phyloP scores from a whole-genome alignment of 1,140 invertebrate species.

The Cyclina sinensis region DNA sequence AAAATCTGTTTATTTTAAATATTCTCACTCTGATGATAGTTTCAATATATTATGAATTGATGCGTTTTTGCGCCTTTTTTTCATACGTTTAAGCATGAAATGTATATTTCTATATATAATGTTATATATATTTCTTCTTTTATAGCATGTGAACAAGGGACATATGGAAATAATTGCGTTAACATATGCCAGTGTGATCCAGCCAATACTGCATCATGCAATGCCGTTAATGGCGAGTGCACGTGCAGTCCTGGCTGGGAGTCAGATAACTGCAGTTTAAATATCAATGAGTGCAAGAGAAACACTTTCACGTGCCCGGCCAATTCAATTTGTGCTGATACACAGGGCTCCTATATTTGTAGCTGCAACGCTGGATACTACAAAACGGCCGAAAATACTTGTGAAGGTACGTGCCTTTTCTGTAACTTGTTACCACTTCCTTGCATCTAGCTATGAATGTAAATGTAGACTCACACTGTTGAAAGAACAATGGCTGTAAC shows the following conservation, averaged over 20 bases:
- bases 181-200: background rate
- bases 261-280: background rate
- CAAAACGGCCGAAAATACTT: conserved; percentile 20
- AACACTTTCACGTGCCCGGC: background rate
- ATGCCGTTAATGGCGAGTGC: conserved; percentile 10
- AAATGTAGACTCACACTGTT: too few species aligned
- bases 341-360: conserved; percentile 37
- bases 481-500: too few species aligned
- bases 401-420: too few species aligned
- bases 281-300: conserved; percentile 46
- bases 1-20: background rate
- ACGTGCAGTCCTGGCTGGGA: conserved; percentile 26
- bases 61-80: background rate
- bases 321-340: conserved; percentile 7
- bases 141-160: conserved; percentile 15
- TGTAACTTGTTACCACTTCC: too few species aligned
- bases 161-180: background rate
- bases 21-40: background rate
- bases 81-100: background rate
- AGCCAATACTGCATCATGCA: background rate
- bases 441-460: too few species aligned
- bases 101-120: background rate
- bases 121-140: too few species aligned
- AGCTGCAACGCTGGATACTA: conserved; percentile 32
- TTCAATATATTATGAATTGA: background rate